Conservation (phyloP, 2,888 invertebrate species). For the Polydesmus complanatus region DNA sequence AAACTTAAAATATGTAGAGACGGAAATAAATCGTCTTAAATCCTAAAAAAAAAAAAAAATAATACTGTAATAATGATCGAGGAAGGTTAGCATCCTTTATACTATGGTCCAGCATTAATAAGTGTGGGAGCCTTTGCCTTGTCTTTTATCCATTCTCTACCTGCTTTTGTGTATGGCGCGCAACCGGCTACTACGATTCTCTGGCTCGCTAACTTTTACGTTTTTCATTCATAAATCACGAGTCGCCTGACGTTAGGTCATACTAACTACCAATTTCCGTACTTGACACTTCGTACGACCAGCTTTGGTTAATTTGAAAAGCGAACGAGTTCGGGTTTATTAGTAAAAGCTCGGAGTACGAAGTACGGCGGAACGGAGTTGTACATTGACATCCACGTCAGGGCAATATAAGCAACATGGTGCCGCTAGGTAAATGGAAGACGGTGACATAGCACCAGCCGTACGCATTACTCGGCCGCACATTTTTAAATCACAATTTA, state of each 20-base stretch:
- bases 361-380: too few species aligned
- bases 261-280: neutral
- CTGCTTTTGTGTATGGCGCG: too few species aligned
- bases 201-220: too few species aligned
- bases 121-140: too few species aligned
- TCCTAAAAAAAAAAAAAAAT: too few species aligned
- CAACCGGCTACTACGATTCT: too few species aligned
- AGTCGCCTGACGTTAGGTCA: conserved; percentile 2
- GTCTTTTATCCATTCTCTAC: too few species aligned
- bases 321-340: neutral
- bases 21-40: too few species aligned
- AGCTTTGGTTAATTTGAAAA: neutral
- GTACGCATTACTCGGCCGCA: conserved; percentile 14
- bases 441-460: conserved; percentile 17
- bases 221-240: neutral
- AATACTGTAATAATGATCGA: too few species aligned
- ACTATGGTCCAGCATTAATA: too few species aligned
- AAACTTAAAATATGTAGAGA: too few species aligned
- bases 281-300: neutral
- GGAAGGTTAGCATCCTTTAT: too few species aligned
- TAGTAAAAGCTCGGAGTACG: neutral
- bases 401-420: neutral
- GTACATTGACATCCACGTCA: neutral
- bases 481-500: conserved; percentile 26
- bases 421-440: conserved; percentile 17